phyloP scores from a whole-genome alignment of 2,113 vertebrate species.

The Tricholaema leucomelas region DNA sequence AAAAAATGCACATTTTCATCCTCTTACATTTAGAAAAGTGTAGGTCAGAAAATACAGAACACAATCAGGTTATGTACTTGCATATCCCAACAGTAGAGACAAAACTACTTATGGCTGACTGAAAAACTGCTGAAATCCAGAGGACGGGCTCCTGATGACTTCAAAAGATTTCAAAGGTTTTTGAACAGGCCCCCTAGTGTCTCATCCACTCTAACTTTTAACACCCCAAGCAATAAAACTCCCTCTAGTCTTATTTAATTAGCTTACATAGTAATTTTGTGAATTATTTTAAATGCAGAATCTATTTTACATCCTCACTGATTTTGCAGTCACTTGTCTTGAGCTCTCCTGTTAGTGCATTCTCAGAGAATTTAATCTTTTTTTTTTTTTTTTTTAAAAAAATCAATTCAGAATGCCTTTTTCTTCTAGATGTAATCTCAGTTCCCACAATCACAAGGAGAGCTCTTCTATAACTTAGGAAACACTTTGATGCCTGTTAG shows the following conservation, averaged over 20 bases:
- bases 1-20: neutral
- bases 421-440: neutral
- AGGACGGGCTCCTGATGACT: constrained; percentile 15
- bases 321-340: constrained; percentile 16
- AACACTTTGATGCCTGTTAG: constrained; percentile 25
- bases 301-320: neutral
- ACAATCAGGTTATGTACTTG: neutral
- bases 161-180: constrained; percentile 54
- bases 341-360: neutral
- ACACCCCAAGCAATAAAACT: constrained; percentile 30
- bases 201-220: constrained; percentile 36
- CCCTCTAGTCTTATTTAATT: constrained; percentile 55
- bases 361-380: neutral
- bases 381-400: neutral
- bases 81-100: neutral
- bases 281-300: constrained; percentile 52
- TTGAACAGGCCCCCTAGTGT: constrained; percentile 50
- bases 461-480: neutral
- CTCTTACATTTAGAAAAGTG: neutral
- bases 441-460: neutral
- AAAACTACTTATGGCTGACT: neutral
- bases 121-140: constrained; percentile 22
- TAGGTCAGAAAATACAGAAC: neutral
- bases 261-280: constrained; percentile 33
- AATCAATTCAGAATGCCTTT: neutral